phyloP scores from a whole-genome alignment of 2,113 vertebrate genomes.

The Myrmecophaga tridactyla region DNA sequence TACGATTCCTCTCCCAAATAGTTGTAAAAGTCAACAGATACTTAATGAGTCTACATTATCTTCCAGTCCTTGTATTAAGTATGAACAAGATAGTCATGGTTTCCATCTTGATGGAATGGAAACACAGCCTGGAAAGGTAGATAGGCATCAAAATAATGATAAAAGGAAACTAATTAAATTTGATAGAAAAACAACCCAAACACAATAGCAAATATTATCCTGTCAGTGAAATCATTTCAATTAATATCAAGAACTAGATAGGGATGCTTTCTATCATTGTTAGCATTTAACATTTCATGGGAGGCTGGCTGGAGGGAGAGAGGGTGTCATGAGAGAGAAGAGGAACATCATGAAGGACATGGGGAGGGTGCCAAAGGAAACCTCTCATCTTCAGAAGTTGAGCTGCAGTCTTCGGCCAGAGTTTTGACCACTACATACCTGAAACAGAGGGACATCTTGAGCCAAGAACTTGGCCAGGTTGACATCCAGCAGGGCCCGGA shows the following conservation, averaged over 20 bases:
- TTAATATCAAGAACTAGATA: not conserved
- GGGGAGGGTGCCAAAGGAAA: not conserved
- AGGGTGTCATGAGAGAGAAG: not conserved
- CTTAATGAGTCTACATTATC: not conserved
- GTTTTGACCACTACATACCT: constrained; percentile 81
- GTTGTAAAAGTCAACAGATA: constrained; percentile 18
- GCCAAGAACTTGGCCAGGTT: constrained; percentile 96
- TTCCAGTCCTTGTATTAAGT: not conserved
- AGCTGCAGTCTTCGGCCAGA: not conserved
- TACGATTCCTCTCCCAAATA: not conserved
- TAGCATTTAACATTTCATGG: not conserved
- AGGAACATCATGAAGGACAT: not conserved
- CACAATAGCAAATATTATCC: not conserved
- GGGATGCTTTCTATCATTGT: not conserved
- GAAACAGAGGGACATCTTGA: constrained; percentile 94
- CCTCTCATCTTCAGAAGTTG: not conserved
- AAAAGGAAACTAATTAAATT: constrained; percentile 10
- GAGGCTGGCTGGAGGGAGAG: not conserved
- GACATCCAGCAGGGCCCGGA: constrained; percentile 91
- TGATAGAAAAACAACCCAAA: not conserved
- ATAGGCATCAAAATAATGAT: not conserved
- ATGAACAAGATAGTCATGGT: not conserved
- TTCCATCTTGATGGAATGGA: not conserved
- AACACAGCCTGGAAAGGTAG: not conserved
- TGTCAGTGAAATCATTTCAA: not conserved